Percentiles rank a stretch among this genome's conserved stretches.
Evolutionary conservation across 2,888 invertebrate species (phyloP).

Genomic region (Parascotia fuliginaria): DNA sequence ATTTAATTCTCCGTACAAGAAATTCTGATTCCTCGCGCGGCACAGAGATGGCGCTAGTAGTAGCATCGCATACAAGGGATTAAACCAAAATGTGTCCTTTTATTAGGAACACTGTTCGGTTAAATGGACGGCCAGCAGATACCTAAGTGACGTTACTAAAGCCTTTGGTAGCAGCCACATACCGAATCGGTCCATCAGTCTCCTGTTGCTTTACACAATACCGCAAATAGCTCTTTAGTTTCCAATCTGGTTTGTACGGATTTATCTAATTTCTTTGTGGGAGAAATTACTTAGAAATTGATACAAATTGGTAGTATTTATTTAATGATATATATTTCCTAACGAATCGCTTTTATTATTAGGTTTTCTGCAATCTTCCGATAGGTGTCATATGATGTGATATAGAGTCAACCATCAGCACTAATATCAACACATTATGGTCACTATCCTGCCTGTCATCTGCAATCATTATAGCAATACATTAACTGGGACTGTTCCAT

Average conservation of each 20-base stretch:
- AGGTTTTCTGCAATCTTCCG: background rate
- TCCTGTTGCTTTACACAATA: conserved; percentile 41
- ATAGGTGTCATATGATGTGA: conserved; percentile 4
- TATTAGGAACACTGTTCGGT: conserved; percentile 33
- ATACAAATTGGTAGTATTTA: conserved; percentile 7
- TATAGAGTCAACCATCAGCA: conserved; percentile 5
- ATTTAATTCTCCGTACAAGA: conserved; percentile 2
- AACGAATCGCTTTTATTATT: background rate
- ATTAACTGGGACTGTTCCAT: background rate
- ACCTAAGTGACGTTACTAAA: conserved; percentile 41
- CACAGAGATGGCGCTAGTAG: conserved; percentile 39
- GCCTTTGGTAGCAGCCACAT: conserved; percentile 33
- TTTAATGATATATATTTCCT: conserved; percentile 3
- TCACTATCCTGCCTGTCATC: conserved; percentile 7
- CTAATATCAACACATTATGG: conserved; percentile 10
- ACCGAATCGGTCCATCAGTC: conserved; percentile 38
- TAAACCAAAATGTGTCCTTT: conserved; percentile 40
- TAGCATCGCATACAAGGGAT: conserved; percentile 26
- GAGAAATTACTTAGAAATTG: background rate
- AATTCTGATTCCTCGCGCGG: conserved; percentile 23
- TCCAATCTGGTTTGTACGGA: conserved; percentile 24
- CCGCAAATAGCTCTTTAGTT: conserved; percentile 40
- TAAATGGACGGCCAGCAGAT: conserved; percentile 36
- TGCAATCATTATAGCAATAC: conserved; percentile 9
- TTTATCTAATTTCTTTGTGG: conserved; percentile 19